Evolutionary conservation across 2,797 vertebrate genomes (phyloP).

Genomic region (Sebastes matsubarae): DNA sequence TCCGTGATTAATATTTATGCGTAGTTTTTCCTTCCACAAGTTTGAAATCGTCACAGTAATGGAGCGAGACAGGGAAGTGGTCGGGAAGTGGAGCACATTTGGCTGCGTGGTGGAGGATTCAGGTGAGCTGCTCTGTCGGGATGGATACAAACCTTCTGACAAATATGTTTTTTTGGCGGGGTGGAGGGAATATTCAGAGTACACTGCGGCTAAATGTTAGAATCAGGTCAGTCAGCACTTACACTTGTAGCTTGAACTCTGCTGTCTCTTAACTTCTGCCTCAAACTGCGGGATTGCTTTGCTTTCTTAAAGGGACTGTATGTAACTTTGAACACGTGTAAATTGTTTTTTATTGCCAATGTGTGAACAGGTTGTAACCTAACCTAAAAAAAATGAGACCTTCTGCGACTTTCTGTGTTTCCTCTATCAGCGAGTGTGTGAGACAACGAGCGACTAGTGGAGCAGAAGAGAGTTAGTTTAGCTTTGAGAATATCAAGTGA

Average conservation of each 20-base stretch:
- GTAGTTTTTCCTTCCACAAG: slow-evolving; percentile 34
- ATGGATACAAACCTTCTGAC: slow-evolving; percentile 26
- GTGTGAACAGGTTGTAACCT: no score
- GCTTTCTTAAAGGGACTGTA: not conserved
- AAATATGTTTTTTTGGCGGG: slow-evolving; percentile 22
- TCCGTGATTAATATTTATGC: slow-evolving; percentile 71
- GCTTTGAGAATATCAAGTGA: no score
- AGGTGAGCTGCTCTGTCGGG: slow-evolving; percentile 19
- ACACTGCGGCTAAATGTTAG: slow-evolving; percentile 14
- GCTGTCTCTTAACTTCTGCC: slow-evolving; percentile 6
- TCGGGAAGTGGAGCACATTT: slow-evolving; percentile 25
- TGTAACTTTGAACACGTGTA: no score
- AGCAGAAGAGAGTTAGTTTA: no score
- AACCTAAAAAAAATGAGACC: no score
- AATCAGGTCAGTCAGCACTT: slow-evolving; percentile 15
- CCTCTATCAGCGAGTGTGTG: no score
- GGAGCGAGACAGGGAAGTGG: slow-evolving; percentile 32
- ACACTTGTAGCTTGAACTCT: slow-evolving; percentile 16
- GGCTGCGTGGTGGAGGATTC: slow-evolving; percentile 3
- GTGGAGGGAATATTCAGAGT: slow-evolving; percentile 12
- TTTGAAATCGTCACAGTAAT: slow-evolving; percentile 58
- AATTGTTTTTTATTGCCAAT: no score
- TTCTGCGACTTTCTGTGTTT: no score
- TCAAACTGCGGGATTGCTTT: not conserved
- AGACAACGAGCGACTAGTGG: no score